Evolutionary conservation across 2,888 invertebrate genomes (phyloP).

Genomic region (Phrixothrix hirtus): DNA sequence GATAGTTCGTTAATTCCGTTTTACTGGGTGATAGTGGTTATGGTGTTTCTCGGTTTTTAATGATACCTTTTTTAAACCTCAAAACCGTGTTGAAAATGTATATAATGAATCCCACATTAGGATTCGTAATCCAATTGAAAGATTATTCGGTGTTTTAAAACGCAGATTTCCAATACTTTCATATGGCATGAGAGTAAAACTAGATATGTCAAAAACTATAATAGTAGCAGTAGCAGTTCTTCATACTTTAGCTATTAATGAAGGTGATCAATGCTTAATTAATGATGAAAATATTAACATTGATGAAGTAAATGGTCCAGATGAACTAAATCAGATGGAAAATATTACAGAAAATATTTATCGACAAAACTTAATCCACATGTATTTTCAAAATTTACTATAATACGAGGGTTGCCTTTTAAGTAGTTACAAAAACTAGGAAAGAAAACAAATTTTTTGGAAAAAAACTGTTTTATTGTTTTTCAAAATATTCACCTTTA

Average conservation of each 20-base stretch:
- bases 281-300: background rate
- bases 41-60: constrained; percentile 34
- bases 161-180: constrained; percentile 42
- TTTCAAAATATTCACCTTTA: too few relatives aligned
- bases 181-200: too few relatives aligned
- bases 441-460: too few relatives aligned
- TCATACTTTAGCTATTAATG: constrained; percentile 30
- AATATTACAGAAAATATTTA: too few relatives aligned
- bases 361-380: too few relatives aligned
- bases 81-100: constrained; percentile 23
- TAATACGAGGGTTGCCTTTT: too few relatives aligned
- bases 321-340: too few relatives aligned
- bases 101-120: constrained; percentile 38
- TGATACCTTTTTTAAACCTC: constrained; percentile 35
- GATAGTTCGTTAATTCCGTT: constrained; percentile 24
- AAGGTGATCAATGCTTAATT: background rate
- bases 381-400: too few relatives aligned
- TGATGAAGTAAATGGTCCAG: too few relatives aligned
- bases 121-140: constrained; percentile 39
- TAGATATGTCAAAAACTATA: constrained; percentile 36
- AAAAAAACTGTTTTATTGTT: too few relatives aligned
- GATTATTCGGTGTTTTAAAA: constrained; percentile 41
- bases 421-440: too few relatives aligned
- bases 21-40: constrained; percentile 42
- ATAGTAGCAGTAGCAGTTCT: constrained; percentile 31